These are phyloP conservation scores for Epizoanthus fatuus DNA, from an alignment of 92 coral and sea anemone genomes.

Conservation along the genomic window DNA sequence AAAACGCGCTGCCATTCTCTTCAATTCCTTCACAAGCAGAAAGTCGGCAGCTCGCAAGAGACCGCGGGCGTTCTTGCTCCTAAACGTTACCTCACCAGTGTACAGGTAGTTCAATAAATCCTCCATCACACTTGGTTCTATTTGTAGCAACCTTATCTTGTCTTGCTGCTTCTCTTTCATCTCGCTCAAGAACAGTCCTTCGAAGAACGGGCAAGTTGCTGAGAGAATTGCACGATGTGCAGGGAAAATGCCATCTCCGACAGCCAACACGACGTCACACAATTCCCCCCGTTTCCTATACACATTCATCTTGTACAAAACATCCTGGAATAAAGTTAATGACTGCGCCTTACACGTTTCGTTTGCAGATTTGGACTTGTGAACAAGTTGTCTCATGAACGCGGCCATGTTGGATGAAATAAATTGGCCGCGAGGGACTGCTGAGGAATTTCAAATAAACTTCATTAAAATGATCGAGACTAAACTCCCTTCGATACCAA, in stretches of 20 bases:
- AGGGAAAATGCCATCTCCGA: background rate
- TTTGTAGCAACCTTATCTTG: background rate
- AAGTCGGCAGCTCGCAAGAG: constrained; percentile 22
- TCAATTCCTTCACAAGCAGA: constrained; percentile 5
- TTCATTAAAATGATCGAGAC: too few relatives aligned
- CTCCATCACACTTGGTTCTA: background rate
- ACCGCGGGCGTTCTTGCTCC: background rate
- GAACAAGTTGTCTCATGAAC: constrained; percentile 20
- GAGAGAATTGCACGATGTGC: constrained; percentile 19
- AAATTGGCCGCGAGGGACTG: too few relatives aligned
- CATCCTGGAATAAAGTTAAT: background rate
- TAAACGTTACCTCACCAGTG: constrained; percentile 11
- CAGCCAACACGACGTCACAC: constrained; percentile 13
- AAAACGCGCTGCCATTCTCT: constrained; percentile 30
- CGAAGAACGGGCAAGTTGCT: constrained; percentile 6
- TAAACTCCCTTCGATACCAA: too few relatives aligned
- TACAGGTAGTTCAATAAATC: background rate
- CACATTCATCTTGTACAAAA: background rate
- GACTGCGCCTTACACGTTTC: background rate
- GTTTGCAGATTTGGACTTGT: background rate
- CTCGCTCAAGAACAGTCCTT: constrained; percentile 7
- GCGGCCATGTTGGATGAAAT: constrained; percentile 10
- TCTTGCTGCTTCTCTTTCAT: constrained; percentile 20
- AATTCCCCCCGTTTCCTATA: background rate
- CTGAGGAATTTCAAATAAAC: too few relatives aligned